These are phyloP conservation scores for Bolinopsis microptera DNA, from an alignment of 37 sponge, comb jelly and placozoan genomes.

Conservation along the genomic window DNA sequence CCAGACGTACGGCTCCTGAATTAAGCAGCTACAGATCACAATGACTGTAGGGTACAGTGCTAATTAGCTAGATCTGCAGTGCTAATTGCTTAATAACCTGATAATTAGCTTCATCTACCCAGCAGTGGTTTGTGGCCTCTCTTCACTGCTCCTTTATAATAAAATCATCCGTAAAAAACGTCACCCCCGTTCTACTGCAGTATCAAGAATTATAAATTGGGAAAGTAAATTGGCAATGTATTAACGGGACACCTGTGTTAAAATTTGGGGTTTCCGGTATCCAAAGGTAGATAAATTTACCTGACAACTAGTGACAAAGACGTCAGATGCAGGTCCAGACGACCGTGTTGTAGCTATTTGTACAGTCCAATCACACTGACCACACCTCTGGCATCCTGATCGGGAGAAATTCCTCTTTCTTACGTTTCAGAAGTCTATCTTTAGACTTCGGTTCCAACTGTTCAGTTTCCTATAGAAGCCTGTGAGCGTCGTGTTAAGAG, in stretches of 20 bases:
- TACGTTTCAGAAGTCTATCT: neutral
- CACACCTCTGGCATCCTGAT: neutral
- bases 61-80: neutral
- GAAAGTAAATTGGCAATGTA: neutral
- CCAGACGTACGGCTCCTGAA: too few relatives aligned
- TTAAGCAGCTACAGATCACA: neutral
- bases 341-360: neutral
- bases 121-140: neutral
- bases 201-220: neutral
- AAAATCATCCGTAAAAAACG: too few relatives aligned
- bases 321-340: neutral
- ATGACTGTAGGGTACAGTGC: neutral
- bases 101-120: neutral
- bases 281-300: neutral
- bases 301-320: neutral
- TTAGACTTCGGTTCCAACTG: neutral
- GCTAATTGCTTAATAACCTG: too few relatives aligned
- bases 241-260: neutral
- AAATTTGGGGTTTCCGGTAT: neutral
- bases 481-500: neutral
- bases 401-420: neutral
- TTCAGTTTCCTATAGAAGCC: neutral
- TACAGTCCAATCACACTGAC: neutral
- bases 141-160: too few relatives aligned
- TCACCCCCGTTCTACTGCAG: neutral